A percentile compares a stretch with the other conserved stretches of the same genome.
phyloP scores from a whole-genome alignment of 2,888 invertebrate species.

The Sinodicranocentrus sp. region DNA sequence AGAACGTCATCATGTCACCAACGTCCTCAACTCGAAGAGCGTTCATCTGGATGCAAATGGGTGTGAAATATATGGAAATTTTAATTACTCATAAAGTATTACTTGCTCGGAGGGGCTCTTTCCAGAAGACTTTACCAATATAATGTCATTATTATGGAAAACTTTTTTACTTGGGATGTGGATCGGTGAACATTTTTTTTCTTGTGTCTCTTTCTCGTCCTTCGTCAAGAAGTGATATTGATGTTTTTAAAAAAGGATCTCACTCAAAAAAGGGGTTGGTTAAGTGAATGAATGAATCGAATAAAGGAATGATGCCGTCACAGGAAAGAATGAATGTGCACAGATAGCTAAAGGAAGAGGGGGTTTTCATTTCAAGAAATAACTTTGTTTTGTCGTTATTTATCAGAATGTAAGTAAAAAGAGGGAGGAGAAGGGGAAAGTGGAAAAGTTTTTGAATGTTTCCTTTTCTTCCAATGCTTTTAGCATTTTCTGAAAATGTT shows the following conservation, averaged over 20 bases:
- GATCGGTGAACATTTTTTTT: conserved; percentile 34
- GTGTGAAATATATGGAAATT: conserved; percentile 76
- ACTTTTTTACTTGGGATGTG: conserved; percentile 24
- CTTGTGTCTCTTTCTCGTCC: neutral
- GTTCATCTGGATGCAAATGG: conserved; percentile 54
- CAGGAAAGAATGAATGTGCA: neutral
- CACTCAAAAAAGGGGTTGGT: neutral
- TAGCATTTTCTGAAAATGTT: neutral
- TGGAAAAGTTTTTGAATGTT: no score
- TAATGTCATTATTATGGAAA: conserved; percentile 36
- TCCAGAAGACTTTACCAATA: neutral
- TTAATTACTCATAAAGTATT: conserved; percentile 75
- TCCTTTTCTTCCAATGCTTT: no score
- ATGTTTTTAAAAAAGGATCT: conserved; percentile 20
- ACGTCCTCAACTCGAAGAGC: no score
- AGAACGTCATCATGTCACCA: no score
- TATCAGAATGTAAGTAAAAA: conserved; percentile 19
- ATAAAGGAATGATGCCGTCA: conserved; percentile 39
- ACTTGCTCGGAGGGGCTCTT: conserved; percentile 57
- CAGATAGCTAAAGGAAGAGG: neutral
- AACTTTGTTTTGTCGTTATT: conserved; percentile 40
- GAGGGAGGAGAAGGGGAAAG: conserved; percentile 3
- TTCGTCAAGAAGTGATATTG: conserved; percentile 30
- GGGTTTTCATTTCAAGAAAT: conserved; percentile 28
- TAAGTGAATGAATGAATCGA: conserved; percentile 53